A percentile compares a stretch with the other conserved stretches of the same genome.
Evolutionary conservation across 2,888 invertebrate genomes (phyloP).

Genomic region (Falcaria lacertinaria): DNA sequence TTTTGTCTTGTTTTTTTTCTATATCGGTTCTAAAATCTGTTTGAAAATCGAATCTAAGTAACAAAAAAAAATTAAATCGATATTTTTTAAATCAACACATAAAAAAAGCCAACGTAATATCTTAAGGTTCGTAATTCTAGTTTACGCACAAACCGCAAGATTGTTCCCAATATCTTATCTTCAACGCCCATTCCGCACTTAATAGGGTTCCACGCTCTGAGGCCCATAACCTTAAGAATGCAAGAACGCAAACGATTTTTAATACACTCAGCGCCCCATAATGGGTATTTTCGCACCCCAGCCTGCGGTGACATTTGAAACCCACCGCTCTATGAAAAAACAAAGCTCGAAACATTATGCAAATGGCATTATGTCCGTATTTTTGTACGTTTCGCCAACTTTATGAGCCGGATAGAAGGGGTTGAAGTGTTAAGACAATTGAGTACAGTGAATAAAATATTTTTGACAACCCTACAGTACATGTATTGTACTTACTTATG

Average conservation of each 20-base stretch:
- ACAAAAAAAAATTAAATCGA: too few relatives aligned
- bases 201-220: slow-evolving; percentile 39
- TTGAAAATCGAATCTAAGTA: too few relatives aligned
- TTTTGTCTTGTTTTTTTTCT: too few relatives aligned
- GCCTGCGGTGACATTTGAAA: slow-evolving; percentile 77
- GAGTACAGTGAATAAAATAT: slow-evolving; percentile 48
- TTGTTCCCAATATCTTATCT: slow-evolving; percentile 2
- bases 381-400: slow-evolving; percentile 73
- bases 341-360: slow-evolving; percentile 76
- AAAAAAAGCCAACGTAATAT: too few relatives aligned
- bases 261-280: slow-evolving; percentile 72
- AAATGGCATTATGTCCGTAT: slow-evolving; percentile 77
- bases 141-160: not conserved
- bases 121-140: not conserved
- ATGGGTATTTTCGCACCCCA: slow-evolving; percentile 73
- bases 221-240: slow-evolving; percentile 73
- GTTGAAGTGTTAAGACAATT: slow-evolving; percentile 72
- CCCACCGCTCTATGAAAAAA: slow-evolving; percentile 74
- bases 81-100: too few relatives aligned
- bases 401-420: slow-evolving; percentile 75
- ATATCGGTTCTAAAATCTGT: too few relatives aligned
- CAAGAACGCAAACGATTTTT: slow-evolving; percentile 73
- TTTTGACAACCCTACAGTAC: slow-evolving; percentile 56
- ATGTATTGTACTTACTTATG: slow-evolving; percentile 50
- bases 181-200: slow-evolving; percentile 13